Base-by-base conservation (phyloP, 2,113 vertebrate species). In the Urocolius indicus region DNA sequence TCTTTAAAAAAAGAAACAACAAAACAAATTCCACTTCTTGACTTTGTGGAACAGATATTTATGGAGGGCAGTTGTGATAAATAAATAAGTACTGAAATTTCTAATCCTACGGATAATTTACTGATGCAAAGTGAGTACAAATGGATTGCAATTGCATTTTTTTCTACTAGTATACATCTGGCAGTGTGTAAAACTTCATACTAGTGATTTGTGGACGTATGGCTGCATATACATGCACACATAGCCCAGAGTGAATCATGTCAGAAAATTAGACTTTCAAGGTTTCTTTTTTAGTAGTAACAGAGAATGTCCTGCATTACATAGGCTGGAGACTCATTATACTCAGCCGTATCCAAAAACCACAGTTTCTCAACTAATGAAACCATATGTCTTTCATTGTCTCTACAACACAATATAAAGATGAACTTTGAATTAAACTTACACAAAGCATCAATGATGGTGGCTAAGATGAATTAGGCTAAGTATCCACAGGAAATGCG, bases 351-450 rank as follows among this genome's bases (percentile, higher is more conserved):
- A 94, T 94, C 96, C 95, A 81, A 94, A 91, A 90, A 91, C 57
- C n/a, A 41, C 46, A 79, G 48, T 85, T 84, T 91, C 94, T 91
- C 94, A 75, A 2, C 90, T 76, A 11, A 57, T 87, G 79, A 95
- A 94, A 29, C 6, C 67, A 58, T 29, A 4, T 19, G 38, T 34
- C 86, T 93, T 96, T 87, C 93, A 63, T 95, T 96, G 80, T 38
- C 24, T 14, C 49, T 84, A 84, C 52, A 58, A 92, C 45, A 68
- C 0, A 11, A 93, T 83, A 89, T n/a, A 83, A 84, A 91, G 91
- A 90, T 49, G 66, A 93, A 82, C 89, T 97, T 92, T 55, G 48
- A 68, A 94, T 93, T 94, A 97, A 97, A 95, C 65, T 90, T 29
- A 77, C 38, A 58, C 66, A 66, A 77, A 92, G 55, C 68, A 95